Evolutionary conservation across 2,113 vertebrate species (phyloP), one percentile per base, ranked within the genome.

Genomic region (Menura novaehollandiae): DNA sequence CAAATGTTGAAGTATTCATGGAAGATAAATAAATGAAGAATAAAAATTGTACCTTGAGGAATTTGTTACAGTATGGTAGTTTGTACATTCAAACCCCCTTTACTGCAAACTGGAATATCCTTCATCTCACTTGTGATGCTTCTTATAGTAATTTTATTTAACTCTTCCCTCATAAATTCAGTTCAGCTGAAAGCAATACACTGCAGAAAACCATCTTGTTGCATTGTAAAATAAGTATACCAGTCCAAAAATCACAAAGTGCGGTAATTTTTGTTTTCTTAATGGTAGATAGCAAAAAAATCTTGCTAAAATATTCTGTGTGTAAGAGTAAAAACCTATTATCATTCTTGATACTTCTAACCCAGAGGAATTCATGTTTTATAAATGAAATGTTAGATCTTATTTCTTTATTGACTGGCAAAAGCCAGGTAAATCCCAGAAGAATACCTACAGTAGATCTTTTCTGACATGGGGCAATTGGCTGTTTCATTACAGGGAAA

Each of bases 391-490:
- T 78, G 83, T 93, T 95, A 91, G 88, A 91, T 89, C 90, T 96
- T 92, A 93, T 95, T 96, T 96, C 82, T 96, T 94, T 94, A 94
- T 97, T 97, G 96, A 93, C 91, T 97, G 53, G 77, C 73, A 95
- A 97, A 97, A 96, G 81, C 80, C 88, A 92, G 55, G 79, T 95
- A 91, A 85, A 92, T 92, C 97, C 90, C 92, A 51, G 80, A 89
- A 91, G 97, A 96, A 87, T 96, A 91, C 62, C 81, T 82, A 89
- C 82, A 92, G 92, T 95, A 94, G 88, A 94, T 96, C 85, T 95
- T 95, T 95, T 95, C 79, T 96, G 94, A 97, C 95, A 95, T 60
- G 85, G 95, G 92, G 89, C 94, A 96, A 92, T 96, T 94, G 84
- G 81, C 73, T 94, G 81, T 95, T 96, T 96, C 96, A 81, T 95